Conservation (phyloP, 2,797 vertebrate species). For the Micropoecilia bifurca region DNA sequence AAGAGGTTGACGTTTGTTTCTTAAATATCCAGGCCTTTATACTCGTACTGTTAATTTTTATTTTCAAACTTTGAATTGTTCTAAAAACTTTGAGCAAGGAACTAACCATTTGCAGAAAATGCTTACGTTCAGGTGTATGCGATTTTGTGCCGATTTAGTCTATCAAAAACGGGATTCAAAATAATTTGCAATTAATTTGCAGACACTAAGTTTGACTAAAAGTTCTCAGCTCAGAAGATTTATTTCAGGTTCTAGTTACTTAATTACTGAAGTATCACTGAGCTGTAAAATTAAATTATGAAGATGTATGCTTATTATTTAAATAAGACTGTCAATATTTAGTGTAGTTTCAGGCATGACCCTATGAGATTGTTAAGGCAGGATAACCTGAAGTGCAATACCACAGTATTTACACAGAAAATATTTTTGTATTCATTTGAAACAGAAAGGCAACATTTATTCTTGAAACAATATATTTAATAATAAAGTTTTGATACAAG, state of each 20-base stretch:
- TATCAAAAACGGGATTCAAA: not conserved
- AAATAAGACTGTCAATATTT: not conserved
- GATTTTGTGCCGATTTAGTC: not conserved
- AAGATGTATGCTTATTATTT: not conserved
- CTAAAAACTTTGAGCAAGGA: not conserved
- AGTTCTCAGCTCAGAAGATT: not conserved
- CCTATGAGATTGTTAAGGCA: not conserved
- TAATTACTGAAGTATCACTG: not conserved
- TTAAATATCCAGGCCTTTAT: constrained; percentile 27
- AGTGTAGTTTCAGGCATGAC: not conserved
- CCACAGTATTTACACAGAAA: not conserved
- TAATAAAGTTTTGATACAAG: not conserved
- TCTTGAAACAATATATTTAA: not conserved
- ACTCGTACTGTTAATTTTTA: constrained; percentile 28
- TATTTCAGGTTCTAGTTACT: not conserved
- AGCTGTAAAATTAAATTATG: not conserved
- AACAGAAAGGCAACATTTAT: not conserved
- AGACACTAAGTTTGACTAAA: not conserved
- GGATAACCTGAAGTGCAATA: not conserved
- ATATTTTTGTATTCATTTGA: not conserved
- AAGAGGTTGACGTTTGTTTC: constrained; percentile 31
- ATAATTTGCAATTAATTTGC: not conserved
- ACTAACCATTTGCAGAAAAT: not conserved
- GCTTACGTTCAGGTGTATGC: not conserved
- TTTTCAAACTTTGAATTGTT: constrained; percentile 8